A percentile compares a stretch with the other conserved stretches of the same genome.
Conservation (phyloP, 2,113 vertebrate genomes). For the Perca fluviatilis region DNA sequence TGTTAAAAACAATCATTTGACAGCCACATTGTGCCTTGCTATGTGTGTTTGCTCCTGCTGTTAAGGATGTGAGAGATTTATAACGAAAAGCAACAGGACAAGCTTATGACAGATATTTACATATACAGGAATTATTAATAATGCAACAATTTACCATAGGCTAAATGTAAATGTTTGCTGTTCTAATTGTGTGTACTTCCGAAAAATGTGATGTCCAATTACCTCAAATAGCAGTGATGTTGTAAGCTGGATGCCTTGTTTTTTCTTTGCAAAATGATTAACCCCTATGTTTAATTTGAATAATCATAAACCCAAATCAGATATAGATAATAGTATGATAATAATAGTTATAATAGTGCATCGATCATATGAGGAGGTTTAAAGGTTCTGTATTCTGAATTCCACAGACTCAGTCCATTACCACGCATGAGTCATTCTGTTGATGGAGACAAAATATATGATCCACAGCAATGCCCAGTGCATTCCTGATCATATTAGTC, state of each 20-base stretch:
- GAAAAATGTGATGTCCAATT: background rate
- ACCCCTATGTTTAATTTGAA: background rate
- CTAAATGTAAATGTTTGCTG: background rate
- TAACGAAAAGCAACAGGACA: constrained; percentile 16
- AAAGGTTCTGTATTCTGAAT: constrained; percentile 51
- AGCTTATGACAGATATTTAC: background rate
- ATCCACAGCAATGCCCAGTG: constrained; percentile 61
- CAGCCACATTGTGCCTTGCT: constrained; percentile 12
- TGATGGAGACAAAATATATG: constrained; percentile 67
- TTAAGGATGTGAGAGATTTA: constrained; percentile 3
- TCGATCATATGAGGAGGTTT: constrained; percentile 30
- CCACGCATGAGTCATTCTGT: constrained; percentile 80
- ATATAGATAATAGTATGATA: background rate
- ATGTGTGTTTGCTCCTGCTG: background rate
- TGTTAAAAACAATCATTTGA: constrained; percentile 38
- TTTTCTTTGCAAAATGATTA: background rate
- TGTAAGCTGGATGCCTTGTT: constrained; percentile 23
- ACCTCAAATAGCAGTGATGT: constrained; percentile 16
- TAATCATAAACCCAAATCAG: background rate
- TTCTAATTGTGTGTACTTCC: background rate
- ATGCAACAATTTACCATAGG: background rate
- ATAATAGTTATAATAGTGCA: background rate
- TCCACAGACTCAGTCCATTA: constrained; percentile 64
- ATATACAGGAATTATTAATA: constrained; percentile 8
- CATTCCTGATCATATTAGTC: constrained; percentile 68